Percentiles rank a stretch among this genome's conserved stretches.
phyloP scores from a whole-genome alignment of 92 coral and sea anemone species.

The Zoanthus solanderi region DNA sequence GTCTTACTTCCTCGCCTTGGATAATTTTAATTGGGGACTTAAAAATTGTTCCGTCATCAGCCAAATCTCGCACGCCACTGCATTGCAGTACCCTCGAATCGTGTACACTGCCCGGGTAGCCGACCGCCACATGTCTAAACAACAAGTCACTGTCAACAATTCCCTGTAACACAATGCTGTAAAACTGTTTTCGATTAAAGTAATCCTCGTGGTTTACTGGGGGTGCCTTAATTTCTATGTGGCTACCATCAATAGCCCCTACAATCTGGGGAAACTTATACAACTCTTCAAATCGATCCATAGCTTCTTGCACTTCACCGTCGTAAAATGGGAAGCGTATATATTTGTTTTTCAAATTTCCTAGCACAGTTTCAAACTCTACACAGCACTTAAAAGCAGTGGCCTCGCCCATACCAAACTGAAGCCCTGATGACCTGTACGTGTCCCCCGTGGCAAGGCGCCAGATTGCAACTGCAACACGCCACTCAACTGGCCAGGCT shows the following conservation, averaged over 20 bases:
- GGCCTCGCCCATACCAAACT: constrained; percentile 61
- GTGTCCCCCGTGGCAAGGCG: constrained; percentile 57
- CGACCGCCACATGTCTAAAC: constrained; percentile 52
- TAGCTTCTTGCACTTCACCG: constrained; percentile 59
- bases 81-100: neutral
- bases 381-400: neutral
- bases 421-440: constrained; percentile 58
- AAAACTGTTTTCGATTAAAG: constrained; percentile 67
- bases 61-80: no score
- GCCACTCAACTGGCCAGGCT: constrained; percentile 51
- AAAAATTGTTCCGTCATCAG: no score
- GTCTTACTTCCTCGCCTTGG: constrained; percentile 38
- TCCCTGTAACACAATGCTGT: constrained; percentile 63
- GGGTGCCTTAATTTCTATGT: constrained; percentile 71
- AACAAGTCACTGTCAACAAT: constrained; percentile 41
- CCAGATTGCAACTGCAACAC: constrained; percentile 58
- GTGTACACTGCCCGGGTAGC: constrained; percentile 61
- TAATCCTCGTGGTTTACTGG: constrained; percentile 59
- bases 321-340: constrained; percentile 64
- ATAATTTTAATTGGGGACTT: no score
- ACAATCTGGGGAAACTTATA: constrained; percentile 64
- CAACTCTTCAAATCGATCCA: constrained; percentile 57
- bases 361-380: neutral
- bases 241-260: constrained; percentile 56
- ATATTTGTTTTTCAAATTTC: neutral